Conservation (phyloP, 2,113 vertebrate genomes). For the Cyanoliseus patagonus region DNA sequence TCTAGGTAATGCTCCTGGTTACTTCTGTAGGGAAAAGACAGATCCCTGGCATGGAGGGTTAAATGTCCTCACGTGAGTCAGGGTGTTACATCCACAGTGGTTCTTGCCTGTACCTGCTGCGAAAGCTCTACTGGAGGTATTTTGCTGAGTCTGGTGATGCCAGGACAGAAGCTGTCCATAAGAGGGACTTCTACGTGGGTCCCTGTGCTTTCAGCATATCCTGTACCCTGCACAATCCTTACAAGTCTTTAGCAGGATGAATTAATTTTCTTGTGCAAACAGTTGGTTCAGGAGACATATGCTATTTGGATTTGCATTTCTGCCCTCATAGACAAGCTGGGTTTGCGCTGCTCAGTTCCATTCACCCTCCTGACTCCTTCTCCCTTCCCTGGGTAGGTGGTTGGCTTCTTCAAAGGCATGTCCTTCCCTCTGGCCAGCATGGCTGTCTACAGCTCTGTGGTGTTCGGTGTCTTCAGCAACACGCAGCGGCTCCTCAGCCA, state of each 20-base stretch:
- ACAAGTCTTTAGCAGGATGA: neutral
- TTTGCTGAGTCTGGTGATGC: neutral
- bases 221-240: neutral
- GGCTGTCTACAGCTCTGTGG: constrained; percentile 89
- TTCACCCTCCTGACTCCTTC: neutral
- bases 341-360: neutral
- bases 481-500: constrained; percentile 81
- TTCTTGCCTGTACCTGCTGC: neutral
- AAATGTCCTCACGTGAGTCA: neutral
- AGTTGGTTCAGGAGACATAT: neutral
- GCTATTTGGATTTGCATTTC: neutral
- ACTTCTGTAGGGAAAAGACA: neutral
- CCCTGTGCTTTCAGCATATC: neutral
- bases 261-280: neutral
- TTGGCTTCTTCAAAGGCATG: constrained; percentile 96
- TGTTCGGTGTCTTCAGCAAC: constrained; percentile 93
- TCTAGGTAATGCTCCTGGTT: neutral
- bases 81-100: neutral
- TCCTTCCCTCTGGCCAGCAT: constrained; percentile 94
- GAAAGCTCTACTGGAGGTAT: neutral
- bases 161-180: neutral
- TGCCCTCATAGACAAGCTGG: neutral
- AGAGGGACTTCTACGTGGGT: rapidly evolving
- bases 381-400: constrained; percentile 71
- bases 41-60: neutral